phyloP scores from a whole-genome alignment of 2,113 vertebrate species.

The Gymnobelideus leadbeateri region DNA sequence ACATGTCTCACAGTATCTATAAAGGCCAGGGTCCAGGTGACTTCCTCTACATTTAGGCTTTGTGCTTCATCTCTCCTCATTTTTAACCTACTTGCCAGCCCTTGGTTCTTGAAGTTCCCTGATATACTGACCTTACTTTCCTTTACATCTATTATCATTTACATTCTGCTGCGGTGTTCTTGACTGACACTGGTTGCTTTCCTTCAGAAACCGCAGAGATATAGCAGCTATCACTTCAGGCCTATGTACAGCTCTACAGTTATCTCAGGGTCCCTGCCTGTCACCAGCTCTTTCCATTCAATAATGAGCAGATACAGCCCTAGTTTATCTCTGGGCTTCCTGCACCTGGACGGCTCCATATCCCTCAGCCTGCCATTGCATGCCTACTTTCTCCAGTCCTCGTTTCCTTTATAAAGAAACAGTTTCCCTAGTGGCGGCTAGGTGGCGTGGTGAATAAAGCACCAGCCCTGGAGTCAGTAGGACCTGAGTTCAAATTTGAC shows the following conservation, averaged over 20 bases:
- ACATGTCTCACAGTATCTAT: background rate
- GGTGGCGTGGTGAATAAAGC: too few relatives aligned
- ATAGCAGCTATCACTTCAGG: background rate
- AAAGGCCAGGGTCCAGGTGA: background rate
- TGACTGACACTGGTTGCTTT: background rate
- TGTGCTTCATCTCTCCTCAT: background rate
- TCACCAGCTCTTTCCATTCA: background rate
- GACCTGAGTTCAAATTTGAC: too few relatives aligned
- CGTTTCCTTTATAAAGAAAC: background rate
- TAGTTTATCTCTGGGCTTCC: background rate
- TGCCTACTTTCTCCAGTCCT: background rate
- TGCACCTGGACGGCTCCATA: background rate
- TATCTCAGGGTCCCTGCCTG: background rate
- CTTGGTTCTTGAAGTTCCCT: background rate
- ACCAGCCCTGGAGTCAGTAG: too few relatives aligned
- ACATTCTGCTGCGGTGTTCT: background rate
- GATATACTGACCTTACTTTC: background rate
- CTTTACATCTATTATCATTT: background rate
- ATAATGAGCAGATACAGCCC: background rate
- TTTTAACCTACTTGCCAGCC: background rate
- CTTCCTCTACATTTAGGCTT: background rate
- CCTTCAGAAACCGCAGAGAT: background rate
- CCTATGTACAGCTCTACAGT: background rate
- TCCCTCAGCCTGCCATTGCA: background rate
- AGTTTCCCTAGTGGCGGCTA: background rate